These are phyloP conservation scores for Pogonus chalceus DNA, from an alignment of 1,140 invertebrate species.

Conservation along the genomic window DNA sequence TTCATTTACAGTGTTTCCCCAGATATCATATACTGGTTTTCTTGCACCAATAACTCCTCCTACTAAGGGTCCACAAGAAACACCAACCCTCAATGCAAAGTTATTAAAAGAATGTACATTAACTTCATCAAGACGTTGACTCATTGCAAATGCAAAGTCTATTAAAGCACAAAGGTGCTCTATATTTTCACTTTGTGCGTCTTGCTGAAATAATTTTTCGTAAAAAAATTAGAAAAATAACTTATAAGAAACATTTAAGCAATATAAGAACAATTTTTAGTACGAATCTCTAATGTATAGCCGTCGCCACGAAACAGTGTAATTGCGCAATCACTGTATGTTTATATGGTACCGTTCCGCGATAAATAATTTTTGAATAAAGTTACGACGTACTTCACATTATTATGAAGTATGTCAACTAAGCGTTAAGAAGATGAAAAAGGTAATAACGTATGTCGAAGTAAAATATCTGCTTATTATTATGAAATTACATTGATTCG, in stretches of 20 bases:
- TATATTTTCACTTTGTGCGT: conserved; percentile 42
- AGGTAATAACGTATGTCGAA: no score
- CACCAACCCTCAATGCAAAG: conserved; percentile 85
- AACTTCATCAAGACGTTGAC: conserved; percentile 78
- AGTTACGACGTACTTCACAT: no score
- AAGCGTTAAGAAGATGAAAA: no score
- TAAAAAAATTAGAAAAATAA: conserved; percentile 9
- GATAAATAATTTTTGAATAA: no score
- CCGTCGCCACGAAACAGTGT: no score
- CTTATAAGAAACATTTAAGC: no score
- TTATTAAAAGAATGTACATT: conserved; percentile 97
- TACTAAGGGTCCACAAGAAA: conserved; percentile 87
- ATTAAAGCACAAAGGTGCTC: conserved; percentile 78
- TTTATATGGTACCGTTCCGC: no score
- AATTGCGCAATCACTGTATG: no score
- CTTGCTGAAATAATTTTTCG: not conserved
- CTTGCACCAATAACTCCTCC: conserved; percentile 95
- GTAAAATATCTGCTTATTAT: no score
- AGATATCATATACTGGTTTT: conserved; percentile 97
- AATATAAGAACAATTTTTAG: not conserved
- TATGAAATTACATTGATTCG: no score
- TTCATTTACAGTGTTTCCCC: conserved; percentile 91
- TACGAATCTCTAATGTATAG: no score
- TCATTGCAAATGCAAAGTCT: conserved; percentile 91
- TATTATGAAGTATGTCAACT: no score